phyloP scores from a whole-genome alignment of 2,797 vertebrate genomes.

The Percopsis omiscomaycus region DNA sequence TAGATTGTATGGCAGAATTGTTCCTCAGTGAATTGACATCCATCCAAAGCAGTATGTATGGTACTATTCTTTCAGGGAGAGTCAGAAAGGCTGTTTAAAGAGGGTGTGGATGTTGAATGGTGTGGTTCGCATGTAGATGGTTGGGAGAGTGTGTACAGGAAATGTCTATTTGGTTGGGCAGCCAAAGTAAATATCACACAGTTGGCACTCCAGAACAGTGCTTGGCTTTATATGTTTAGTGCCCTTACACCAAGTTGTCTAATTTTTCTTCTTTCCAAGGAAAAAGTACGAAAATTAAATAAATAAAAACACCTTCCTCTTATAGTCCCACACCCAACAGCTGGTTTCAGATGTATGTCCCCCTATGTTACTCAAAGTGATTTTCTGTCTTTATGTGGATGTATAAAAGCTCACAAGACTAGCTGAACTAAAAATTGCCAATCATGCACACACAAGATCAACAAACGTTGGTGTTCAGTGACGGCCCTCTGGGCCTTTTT shows the following conservation, averaged over 20 bases:
- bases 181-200: constrained; percentile 60
- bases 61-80: constrained; percentile 16
- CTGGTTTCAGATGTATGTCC: background rate
- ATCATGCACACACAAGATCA: constrained; percentile 6
- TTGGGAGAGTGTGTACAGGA: constrained; percentile 55
- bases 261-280: constrained; percentile 19
- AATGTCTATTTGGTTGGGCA: constrained; percentile 52
- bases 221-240: constrained; percentile 32
- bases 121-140: constrained; percentile 30
- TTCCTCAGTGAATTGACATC: constrained; percentile 15
- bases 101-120: constrained; percentile 17
- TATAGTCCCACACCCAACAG: background rate
- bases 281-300: constrained; percentile 5
- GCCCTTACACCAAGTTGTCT: constrained; percentile 31
- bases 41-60: constrained; percentile 4
- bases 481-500: no score
- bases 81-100: constrained; percentile 16
- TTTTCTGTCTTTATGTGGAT: constrained; percentile 11
- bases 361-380: background rate
- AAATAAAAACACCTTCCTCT: background rate
- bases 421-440: background rate
- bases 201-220: constrained; percentile 29
- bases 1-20: constrained; percentile 2
- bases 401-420: background rate
- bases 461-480: constrained; percentile 11